Evolutionary conservation across 2,797 vertebrate genomes (phyloP), one percentile per base, ranked within the genome.

Genomic region (Melanotaenia parkinsoni): DNA sequence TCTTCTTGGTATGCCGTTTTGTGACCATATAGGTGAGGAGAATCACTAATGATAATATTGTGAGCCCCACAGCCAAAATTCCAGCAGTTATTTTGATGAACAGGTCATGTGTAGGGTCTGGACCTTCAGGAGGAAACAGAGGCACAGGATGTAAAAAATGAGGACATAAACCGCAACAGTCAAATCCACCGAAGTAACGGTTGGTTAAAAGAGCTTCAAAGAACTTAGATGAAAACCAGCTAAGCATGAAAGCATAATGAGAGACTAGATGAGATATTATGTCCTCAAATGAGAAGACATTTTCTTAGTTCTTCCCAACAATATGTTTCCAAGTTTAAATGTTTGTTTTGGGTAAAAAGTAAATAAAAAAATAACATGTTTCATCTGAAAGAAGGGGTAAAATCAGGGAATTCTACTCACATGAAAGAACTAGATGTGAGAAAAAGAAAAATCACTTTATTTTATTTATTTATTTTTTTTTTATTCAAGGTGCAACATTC

Each of bases 1-100:
- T 77, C 16, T 16, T 89, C 32, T 84, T 72, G 40, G 43, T 80
- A 1, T 24, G 53, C 1, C 18, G 0, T 65, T 90, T 91, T 4
- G 87, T 92, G 38, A 1, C 5, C 7, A 63, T 0, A 26, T 86
- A 18, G 8, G 88, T 92, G 60, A 89, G 2, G 5, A 77, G 0
- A 53, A 63, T 3, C 2, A 69, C 64, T 28, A 81, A 3, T 26
- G 40, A 50, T 30, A 85, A 0, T 8, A 64, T 18, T 0, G 82
- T 0, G 0, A 81, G 0, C 2, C 37, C 43, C 6, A 35, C 10
- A 40, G 9, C 33, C 1, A 0, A 18, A 26, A 24, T 13, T 47
- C 43, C 88, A 40, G 0, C 33, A 1, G 81, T 45, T 4, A 80
- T 0, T 6, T 69, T 47, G 0, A 63, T 6, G 0, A 73, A 2